Evolutionary conservation across 2,888 invertebrate species (phyloP), one percentile per base, ranked within the genome.

Genomic region (Athalia cordata): DNA sequence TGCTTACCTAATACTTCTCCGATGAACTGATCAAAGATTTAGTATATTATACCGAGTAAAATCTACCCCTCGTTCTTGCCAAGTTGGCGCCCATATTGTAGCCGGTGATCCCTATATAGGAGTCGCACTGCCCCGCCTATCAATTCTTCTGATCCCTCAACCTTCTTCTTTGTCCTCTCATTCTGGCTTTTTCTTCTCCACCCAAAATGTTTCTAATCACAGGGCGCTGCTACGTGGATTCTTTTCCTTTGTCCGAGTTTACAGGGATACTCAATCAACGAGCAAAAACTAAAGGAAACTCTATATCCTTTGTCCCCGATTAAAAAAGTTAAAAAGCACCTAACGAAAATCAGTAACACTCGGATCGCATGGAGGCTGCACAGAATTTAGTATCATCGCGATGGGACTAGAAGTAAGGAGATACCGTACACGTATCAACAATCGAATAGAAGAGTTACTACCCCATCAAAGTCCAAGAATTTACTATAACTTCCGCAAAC

Each of bases 201-300:
- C 84, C 82, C 81, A 82, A 77, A 64, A 74, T 80, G 78, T 81
- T 84, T 85, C 84, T 84, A 85, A 84, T 84, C 84, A 84, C 81
- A 81, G 80, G 78, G 83, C 85, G 84, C 81, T 57, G 77, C 72
- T 72, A 72, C 82, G 68, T 79, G 81, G 82, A 81, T 83, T 78
- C 75, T 81, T 79, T 72, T 79, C 76, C 78, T 66, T 77, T 75
- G 70, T 77, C 59, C 59, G 59, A 72, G 57, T 72, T 72, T 72
- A 72, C 72, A 72, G 72, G 72, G 72, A 72, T 72, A 72, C 72
- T 72, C 72, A 72, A 59, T 72, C 72, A 57, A 47, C 72, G 47
- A 59, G 3, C 68, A 3, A 68, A 43, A 55, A 72, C 72, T 59
- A 5, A 45, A 72, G 11, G 47, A 59, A 59, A 72, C 29, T 29